A percentile compares a stretch with the other conserved stretches of the same genome.
phyloP scores from a whole-genome alignment of 2,888 invertebrate species.

The Marronus borbonicus region DNA sequence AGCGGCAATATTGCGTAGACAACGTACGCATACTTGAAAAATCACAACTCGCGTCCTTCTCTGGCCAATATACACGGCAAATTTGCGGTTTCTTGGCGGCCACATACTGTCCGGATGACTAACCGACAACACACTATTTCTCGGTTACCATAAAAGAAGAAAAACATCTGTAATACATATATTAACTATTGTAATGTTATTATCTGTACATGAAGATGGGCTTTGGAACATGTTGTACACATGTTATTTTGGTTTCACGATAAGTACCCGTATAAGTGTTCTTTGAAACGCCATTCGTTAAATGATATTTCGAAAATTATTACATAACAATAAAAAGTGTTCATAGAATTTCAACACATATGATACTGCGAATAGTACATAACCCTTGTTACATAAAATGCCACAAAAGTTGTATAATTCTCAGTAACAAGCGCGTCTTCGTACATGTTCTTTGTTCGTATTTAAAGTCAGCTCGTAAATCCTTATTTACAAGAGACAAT shows the following conservation, averaged over 20 bases:
- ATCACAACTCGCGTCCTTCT: constrained; percentile 4
- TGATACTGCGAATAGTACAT: no score
- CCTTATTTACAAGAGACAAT: no score
- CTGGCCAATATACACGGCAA: neutral
- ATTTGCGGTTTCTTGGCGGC: constrained; percentile 7
- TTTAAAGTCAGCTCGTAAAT: no score
- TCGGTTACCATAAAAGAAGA: neutral
- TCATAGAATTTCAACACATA: no score
- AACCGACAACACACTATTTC: constrained; percentile 11
- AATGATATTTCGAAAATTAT: neutral
- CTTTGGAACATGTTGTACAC: constrained; percentile 4
- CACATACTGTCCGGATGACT: constrained; percentile 12
- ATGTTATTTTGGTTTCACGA: neutral
- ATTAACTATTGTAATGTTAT: neutral
- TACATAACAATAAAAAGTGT: no score
- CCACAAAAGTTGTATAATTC: no score
- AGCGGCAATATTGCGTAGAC: neutral
- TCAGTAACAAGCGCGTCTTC: no score
- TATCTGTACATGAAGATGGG: neutral
- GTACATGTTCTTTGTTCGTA: no score
- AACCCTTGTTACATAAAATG: no score
- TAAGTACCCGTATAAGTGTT: neutral
- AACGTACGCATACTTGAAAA: constrained; percentile 12
- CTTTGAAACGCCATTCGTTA: neutral
- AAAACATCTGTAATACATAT: constrained; percentile 6